A percentile compares a stretch with the other conserved stretches of the same genome.
Conservation (phyloP, 1,140 invertebrate species). For the Neotoxoptera formosana region DNA sequence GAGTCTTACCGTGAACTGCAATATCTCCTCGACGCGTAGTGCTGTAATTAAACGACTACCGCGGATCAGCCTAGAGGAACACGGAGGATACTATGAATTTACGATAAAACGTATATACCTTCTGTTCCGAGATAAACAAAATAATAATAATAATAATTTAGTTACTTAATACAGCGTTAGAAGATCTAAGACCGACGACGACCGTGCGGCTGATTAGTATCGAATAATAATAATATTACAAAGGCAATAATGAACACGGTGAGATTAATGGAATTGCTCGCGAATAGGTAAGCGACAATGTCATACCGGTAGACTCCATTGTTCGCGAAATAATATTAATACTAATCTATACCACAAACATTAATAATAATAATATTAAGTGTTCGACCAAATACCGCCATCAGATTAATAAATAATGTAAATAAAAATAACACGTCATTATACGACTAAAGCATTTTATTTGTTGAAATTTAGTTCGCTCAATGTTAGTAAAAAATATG, state of each 20-base stretch:
- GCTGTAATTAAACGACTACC: background rate
- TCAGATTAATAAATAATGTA: background rate
- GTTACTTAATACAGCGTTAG: background rate
- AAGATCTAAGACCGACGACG: background rate
- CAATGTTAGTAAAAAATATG: background rate
- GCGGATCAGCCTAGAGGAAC: background rate
- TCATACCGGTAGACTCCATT: background rate
- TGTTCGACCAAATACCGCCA: background rate
- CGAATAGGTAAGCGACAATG: slow-evolving; percentile 13
- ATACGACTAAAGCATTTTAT: background rate
- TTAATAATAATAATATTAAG: background rate
- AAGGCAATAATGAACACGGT: background rate
- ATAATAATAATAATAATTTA: background rate
- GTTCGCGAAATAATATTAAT: background rate
- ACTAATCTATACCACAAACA: background rate
- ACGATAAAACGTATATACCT: background rate
- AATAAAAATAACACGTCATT: too few relatives aligned
- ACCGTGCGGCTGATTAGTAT: background rate
- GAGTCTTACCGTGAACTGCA: too few relatives aligned
- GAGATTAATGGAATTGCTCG: background rate
- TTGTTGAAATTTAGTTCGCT: background rate
- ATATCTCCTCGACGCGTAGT: background rate
- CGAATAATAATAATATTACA: slow-evolving; percentile 19
- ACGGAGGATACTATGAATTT: background rate
- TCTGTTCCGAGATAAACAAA: background rate